A percentile compares a stretch with the other conserved stretches of the same genome.
phyloP scores from a whole-genome alignment of 1,140 invertebrate species.

The Calliphora vicina region DNA sequence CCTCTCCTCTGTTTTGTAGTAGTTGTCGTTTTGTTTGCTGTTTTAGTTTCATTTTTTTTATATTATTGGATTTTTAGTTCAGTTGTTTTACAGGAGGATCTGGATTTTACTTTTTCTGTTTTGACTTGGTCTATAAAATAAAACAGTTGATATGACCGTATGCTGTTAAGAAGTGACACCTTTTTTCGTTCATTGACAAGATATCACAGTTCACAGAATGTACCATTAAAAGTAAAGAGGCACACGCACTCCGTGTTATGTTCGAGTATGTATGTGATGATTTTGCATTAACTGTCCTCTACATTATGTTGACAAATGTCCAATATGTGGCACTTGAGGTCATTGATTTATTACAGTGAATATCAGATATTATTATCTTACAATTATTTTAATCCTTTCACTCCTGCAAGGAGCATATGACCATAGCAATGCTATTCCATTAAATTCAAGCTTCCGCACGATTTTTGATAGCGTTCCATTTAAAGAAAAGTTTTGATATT shows the following conservation, averaged over 20 bases:
- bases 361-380: too few relatives aligned
- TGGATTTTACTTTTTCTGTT: neutral
- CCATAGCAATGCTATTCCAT: too few relatives aligned
- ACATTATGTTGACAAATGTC: neutral
- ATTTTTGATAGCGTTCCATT: too few relatives aligned
- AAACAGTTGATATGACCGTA: conserved; percentile 23
- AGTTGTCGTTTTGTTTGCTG: conserved; percentile 4
- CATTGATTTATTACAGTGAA: too few relatives aligned
- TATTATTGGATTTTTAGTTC: neutral
- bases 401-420: too few relatives aligned
- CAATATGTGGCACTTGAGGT: neutral
- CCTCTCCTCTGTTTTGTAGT: conserved; percentile 26
- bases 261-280: neutral
- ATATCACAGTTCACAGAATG: conserved; percentile 32
- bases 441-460: too few relatives aligned
- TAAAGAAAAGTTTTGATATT: too few relatives aligned
- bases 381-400: too few relatives aligned
- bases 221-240: conserved; percentile 22
- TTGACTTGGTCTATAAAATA: neutral
- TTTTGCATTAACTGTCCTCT: neutral
- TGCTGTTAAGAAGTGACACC: conserved; percentile 34
- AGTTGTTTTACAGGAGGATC: conserved; percentile 23
- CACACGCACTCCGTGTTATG: conserved; percentile 18
- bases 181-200: conserved; percentile 31
- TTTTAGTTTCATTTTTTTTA: neutral